phyloP scores from a whole-genome alignment of 2,113 vertebrate species.

The Rhipidura dahli region DNA sequence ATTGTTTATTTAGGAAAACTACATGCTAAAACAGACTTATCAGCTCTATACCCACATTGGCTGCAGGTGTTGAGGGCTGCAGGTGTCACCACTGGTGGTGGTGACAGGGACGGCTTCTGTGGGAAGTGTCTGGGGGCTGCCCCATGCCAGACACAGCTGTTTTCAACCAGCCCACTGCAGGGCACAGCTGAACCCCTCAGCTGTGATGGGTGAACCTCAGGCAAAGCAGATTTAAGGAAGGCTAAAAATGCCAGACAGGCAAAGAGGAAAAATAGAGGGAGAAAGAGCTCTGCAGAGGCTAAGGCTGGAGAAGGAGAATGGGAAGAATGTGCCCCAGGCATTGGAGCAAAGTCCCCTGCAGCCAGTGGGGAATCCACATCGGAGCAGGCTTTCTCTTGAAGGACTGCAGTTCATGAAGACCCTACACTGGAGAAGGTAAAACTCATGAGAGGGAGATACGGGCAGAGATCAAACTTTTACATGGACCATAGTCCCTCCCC shows the following conservation, averaged over 20 bases:
- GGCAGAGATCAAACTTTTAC: background rate
- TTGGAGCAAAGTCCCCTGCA: background rate
- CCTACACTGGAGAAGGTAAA: background rate
- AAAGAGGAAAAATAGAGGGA: background rate
- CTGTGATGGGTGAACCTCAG: accelerated
- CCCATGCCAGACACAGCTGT: background rate
- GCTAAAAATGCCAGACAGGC: background rate
- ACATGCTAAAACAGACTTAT: background rate
- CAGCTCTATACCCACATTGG: background rate
- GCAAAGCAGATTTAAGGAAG: background rate
- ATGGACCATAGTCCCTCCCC: accelerated
- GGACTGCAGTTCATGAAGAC: background rate
- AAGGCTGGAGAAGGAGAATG: background rate
- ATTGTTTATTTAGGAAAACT: background rate
- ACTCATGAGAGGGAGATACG: background rate
- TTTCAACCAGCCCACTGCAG: background rate
- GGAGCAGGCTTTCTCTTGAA: background rate
- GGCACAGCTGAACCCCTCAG: background rate
- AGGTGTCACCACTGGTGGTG: accelerated
- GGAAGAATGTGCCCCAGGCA: accelerated
- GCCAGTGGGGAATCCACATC: accelerated
- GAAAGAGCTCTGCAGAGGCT: background rate
- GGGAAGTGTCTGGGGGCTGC: background rate
- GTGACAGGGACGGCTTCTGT: background rate
- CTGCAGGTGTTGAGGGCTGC: background rate